Base-by-base conservation (phyloP, 2,888 invertebrate genomes). In the Strigamia crassipes region DNA sequence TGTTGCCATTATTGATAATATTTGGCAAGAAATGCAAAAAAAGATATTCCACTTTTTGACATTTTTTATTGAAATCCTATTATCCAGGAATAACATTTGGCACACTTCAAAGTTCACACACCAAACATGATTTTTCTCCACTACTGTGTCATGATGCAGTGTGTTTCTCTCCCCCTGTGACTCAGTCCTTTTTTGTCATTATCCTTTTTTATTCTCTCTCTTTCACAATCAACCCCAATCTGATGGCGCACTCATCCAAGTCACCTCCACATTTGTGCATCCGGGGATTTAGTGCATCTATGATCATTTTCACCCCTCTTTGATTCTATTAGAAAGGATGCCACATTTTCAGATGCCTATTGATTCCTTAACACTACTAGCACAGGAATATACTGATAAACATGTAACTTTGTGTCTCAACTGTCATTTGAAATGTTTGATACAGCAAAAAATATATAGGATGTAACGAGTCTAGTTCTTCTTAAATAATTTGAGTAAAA, bases 261-360 rank as follows among this genome's bases (percentile, higher is more conserved):
- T 66, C 61, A 66, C 61, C 21, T 23, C 61, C 61, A 66, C 61
- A 66, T 66, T 46, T 66, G 61, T 66, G 61, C 61, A 66, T 66
- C 61, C 23, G 61, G 61, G 61, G 61, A 66, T 66, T 66, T 66
- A 23, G 61, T 23, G 61, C 61, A 66, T 66, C 61, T 8, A 5
- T 66, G 61, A 66, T 66, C 61, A 66, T 66, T 66, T 66, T 66
- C 12, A 66, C 18, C 21, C 61, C 23, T 66, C 61, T 66, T 66
- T 66, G 61, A 66, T 66, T 66, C 61, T 66, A 66, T 66, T 66
- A 66, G 61, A 23, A 66, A 21, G 13, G 61, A 12, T 23, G 0
- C 8, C 9, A 23, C 61, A 23, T 18, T 66, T 23, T 66, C 61
- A 23, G 46, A n/a, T n/a, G 15, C 46, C 15, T 6, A 0, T 66